Percentiles rank a stretch among this genome's conserved stretches.
Evolutionary conservation across 2,888 invertebrate species (phyloP).

Genomic region (Neria commutata): DNA sequence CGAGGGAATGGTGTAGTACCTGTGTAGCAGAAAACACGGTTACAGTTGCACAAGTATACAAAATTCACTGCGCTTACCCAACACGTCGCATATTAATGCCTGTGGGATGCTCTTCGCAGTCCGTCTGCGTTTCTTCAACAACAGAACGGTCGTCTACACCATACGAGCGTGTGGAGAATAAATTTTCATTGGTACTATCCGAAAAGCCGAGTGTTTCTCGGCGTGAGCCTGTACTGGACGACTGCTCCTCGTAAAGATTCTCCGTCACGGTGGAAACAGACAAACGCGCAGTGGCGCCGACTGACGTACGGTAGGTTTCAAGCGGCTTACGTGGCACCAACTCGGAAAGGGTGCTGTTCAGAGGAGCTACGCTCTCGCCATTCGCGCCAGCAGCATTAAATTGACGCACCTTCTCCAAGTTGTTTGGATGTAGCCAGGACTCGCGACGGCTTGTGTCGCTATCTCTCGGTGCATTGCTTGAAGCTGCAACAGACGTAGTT

Average conservation of each 20-base stretch:
- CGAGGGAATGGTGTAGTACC: slow-evolving; percentile 91
- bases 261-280: slow-evolving; percentile 52
- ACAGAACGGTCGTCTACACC: slow-evolving; percentile 42
- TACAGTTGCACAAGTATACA: neutral
- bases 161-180: slow-evolving; percentile 43
- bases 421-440: slow-evolving; percentile 60
- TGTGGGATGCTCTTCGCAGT: slow-evolving; percentile 67
- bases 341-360: slow-evolving; percentile 57
- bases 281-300: slow-evolving; percentile 30
- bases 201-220: slow-evolving; percentile 40
- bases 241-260: slow-evolving; percentile 52
- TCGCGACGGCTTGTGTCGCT: slow-evolving; percentile 53
- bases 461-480: slow-evolving; percentile 20
- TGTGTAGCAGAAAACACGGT: no score
- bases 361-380: slow-evolving; percentile 35
- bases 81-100: slow-evolving; percentile 77
- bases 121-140: slow-evolving; percentile 34
- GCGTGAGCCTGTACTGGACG: slow-evolving; percentile 33
- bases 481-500: slow-evolving; percentile 22
- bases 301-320: slow-evolving; percentile 49
- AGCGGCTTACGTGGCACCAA: slow-evolving; percentile 55
- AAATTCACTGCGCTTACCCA: slow-evolving; percentile 62
- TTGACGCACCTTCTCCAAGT: slow-evolving; percentile 54
- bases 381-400: slow-evolving; percentile 44
- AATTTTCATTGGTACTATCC: slow-evolving; percentile 49